A percentile compares a stretch with the other conserved stretches of the same genome.
phyloP scores from a whole-genome alignment of 1,140 invertebrate genomes.

The Wiebesia pumilae region DNA sequence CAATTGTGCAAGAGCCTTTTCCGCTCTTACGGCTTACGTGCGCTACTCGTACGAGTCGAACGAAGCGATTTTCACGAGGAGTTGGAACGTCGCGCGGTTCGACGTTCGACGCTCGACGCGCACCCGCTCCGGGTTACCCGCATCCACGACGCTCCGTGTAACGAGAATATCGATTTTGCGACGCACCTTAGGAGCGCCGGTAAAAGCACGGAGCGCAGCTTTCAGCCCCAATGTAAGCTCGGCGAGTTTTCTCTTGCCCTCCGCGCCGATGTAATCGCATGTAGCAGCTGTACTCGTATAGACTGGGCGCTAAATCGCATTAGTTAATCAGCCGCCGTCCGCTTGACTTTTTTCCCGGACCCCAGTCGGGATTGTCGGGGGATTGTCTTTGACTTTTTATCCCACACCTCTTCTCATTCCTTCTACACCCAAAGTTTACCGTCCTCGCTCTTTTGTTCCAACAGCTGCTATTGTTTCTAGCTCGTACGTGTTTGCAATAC shows the following conservation, averaged over 20 bases:
- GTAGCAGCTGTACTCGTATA: not conserved
- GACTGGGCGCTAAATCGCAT: slow-evolving; percentile 22
- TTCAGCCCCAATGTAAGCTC: slow-evolving; percentile 17
- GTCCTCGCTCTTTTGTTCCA: not conserved
- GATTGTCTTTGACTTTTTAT: slow-evolving; percentile 18
- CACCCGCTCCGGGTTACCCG: too few relatives aligned
- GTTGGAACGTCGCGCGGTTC: too few relatives aligned
- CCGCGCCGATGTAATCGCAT: not conserved
- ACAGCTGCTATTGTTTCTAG: slow-evolving; percentile 32
- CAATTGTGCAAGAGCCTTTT: slow-evolving; percentile 50
- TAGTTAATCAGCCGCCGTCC: slow-evolving; percentile 21
- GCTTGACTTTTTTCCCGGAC: not conserved
- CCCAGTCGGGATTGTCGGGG: not conserved
- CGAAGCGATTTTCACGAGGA: too few relatives aligned
- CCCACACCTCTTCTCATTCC: slow-evolving; percentile 5
- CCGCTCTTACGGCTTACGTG: not conserved
- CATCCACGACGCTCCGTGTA: too few relatives aligned
- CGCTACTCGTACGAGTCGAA: slow-evolving; percentile 14
- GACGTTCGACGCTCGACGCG: too few relatives aligned
- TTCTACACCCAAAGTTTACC: not conserved
- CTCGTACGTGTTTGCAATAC: not conserved
- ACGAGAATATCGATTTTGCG: not conserved
- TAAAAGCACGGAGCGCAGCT: too few relatives aligned
- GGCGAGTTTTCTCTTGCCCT: not conserved
- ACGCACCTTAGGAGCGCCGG: too few relatives aligned